These are phyloP conservation scores for Diglossa cyanea DNA, from an alignment of 2,797 vertebrate species.

Conservation along the genomic window DNA sequence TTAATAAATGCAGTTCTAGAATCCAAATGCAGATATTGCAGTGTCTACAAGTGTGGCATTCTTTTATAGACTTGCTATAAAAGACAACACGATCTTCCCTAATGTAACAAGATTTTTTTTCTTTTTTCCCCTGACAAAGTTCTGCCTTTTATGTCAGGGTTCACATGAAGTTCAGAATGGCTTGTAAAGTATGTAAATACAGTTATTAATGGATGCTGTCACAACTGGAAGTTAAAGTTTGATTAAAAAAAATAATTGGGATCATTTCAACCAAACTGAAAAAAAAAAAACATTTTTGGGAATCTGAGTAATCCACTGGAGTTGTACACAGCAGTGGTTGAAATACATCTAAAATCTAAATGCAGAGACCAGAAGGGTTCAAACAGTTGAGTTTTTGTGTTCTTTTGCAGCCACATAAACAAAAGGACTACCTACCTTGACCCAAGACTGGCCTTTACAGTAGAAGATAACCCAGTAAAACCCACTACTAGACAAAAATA, in stretches of 20 bases:
- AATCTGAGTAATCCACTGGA: neutral
- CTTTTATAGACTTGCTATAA: neutral
- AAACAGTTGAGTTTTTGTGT: neutral
- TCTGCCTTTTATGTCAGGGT: neutral
- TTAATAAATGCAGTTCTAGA: neutral
- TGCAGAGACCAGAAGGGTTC: neutral
- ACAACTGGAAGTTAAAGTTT: neutral
- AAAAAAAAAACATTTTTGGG: rapidly evolving
- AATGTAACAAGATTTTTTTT: neutral
- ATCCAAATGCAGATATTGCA: neutral
- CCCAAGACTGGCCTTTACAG: slow-evolving; percentile 93
- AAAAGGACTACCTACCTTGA: slow-evolving; percentile 95
- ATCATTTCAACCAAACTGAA: neutral
- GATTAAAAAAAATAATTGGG: neutral
- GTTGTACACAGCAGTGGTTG: neutral
- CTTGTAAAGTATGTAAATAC: neutral
- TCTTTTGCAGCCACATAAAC: slow-evolving; percentile 89
- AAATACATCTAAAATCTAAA: neutral
- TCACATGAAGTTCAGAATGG: neutral
- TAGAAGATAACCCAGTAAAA: slow-evolving; percentile 89
- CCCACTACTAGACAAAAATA: slow-evolving; percentile 84
- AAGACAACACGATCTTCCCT: neutral
- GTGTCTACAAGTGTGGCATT: neutral
- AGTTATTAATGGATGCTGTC: neutral
- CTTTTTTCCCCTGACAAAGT: neutral